phyloP scores from a whole-genome alignment of 2,113 vertebrate genomes.

The Pogonocichla stellata region DNA sequence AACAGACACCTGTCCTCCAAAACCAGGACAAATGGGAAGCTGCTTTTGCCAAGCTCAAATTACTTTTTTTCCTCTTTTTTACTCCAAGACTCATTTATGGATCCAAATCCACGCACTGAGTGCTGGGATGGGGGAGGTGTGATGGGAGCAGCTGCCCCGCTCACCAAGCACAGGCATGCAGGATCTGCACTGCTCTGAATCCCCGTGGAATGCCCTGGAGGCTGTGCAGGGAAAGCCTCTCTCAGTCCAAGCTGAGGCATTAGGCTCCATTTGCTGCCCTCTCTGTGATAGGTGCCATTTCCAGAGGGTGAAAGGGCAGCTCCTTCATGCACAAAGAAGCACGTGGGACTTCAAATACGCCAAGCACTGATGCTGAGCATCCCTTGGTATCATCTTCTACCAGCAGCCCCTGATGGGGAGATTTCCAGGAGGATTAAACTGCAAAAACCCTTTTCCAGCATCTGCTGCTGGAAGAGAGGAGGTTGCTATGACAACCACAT shows the following conservation, averaged over 20 bases:
- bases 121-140: background rate
- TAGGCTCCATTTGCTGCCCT: background rate
- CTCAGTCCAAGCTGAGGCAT: background rate
- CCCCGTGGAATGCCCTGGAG: background rate
- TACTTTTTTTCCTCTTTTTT: rapidly evolving
- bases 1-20: too few relatives aligned
- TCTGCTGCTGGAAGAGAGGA: background rate
- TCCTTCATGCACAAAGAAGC: background rate
- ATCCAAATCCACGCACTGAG: rapidly evolving
- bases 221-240: background rate
- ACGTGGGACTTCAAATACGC: background rate
- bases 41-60: background rate
- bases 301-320: background rate
- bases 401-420: constrained; percentile 26
- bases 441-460: constrained; percentile 52
- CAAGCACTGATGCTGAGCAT: background rate
- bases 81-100: background rate
- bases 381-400: background rate
- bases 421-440: constrained; percentile 61
- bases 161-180: background rate
- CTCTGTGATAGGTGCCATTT: background rate
- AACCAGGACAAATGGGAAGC: background rate
- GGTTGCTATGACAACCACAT: constrained; percentile 75
- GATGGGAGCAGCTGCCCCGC: background rate
- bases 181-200: background rate